Evolutionary conservation across 2,113 vertebrate genomes (phyloP).

Genomic region (Pristiophorus japonicus): DNA sequence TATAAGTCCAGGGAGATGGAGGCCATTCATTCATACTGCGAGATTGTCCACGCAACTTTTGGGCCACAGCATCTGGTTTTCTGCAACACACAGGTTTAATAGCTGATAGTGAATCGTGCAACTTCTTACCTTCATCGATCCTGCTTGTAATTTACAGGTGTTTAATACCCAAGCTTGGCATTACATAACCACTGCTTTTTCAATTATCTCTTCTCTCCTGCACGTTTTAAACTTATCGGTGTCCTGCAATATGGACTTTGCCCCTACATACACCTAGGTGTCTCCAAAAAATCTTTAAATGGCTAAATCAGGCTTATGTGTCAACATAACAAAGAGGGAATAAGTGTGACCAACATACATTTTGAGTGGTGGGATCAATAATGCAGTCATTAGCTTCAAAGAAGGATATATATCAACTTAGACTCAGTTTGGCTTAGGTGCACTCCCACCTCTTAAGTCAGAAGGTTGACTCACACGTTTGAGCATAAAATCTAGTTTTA

Average conservation of each 20-base stretch:
- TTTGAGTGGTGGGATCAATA: background rate
- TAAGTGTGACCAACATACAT: background rate
- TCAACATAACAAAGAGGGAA: background rate
- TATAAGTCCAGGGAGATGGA: background rate
- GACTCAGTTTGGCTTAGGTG: background rate
- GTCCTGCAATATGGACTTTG: background rate
- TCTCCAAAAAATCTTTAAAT: background rate
- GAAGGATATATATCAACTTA: background rate
- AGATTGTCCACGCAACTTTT: background rate
- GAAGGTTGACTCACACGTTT: background rate
- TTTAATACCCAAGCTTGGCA: background rate
- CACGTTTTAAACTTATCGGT: background rate
- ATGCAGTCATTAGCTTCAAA: background rate
- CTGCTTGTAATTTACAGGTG: background rate
- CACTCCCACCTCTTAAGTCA: background rate
- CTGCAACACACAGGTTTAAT: background rate
- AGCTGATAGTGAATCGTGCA: background rate
- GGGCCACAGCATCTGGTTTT: background rate
- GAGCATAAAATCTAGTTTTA: background rate
- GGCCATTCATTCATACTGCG: background rate
- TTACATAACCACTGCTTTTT: background rate
- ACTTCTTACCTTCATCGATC: background rate
- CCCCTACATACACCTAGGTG: background rate
- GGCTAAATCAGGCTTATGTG: background rate
- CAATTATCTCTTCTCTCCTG: background rate